Evolutionary conservation across 2,797 vertebrate genomes (phyloP), one percentile per base, ranked within the genome.

Genomic region (Enteromius thamalakanensis): DNA sequence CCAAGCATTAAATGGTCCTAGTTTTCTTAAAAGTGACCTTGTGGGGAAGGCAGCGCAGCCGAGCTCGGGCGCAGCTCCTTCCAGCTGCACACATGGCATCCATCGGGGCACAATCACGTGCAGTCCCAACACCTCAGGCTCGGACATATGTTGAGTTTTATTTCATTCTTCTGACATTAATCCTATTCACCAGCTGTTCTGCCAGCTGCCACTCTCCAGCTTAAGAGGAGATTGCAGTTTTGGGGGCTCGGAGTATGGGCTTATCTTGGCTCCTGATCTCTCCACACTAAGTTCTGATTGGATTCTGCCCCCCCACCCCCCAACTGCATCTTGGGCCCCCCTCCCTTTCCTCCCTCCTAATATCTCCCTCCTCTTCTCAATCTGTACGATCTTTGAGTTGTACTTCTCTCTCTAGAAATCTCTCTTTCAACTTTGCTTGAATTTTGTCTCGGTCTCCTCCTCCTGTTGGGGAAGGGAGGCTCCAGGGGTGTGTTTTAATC

Each of bases 121-220:
- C 94, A 95, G 96, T 97, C 97, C 95, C 95, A 96, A 96, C 97
- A 98, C 97, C 95, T 96, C 97, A 95, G 98, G 97, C 98, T 97
- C 96, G 96, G 97, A 98, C 98, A 99, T 99, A 99, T 99, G 98
- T 97, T 98, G 97, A 97, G 96, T 97, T 99, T 99, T 99, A 98
- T 98, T 98, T 98, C 97, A 98, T 99, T 98, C 96, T 99, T 98
- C 96, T 98, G 98, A 99, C 98, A 98, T 98, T 98, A 98, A 98
- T 99, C 98, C 97, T 96, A 96, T 97, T 98, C 97, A 97, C 97
- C 98, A 99, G 97, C 98, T 99, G 98, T 98, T 98, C 96, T 96
- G 97, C 97, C 98, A 99, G 98, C 97, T 98, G 98, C 97, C 96
- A 96, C 96, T 97, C 96, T 97, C 94, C 95, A 95, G 97, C 95